Evolutionary conservation across 2,113 vertebrate species (phyloP).

Genomic region (Porphyrio hochstetteri): DNA sequence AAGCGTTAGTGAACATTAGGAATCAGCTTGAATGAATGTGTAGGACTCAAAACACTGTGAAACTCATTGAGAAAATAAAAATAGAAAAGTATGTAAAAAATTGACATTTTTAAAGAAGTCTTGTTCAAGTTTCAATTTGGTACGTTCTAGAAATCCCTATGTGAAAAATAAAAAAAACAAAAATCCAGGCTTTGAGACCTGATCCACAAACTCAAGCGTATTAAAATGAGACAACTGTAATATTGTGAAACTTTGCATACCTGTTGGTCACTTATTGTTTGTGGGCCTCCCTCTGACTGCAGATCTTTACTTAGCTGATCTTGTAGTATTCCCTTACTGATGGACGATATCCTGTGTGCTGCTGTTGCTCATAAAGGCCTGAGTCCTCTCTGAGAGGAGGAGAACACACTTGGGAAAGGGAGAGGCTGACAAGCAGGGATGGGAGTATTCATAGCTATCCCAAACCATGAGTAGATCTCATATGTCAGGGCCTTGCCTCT

Average conservation of each 20-base stretch:
- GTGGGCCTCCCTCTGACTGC: neutral
- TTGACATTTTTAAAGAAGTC: neutral
- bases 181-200: neutral
- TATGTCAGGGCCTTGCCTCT: neutral
- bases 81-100: neutral
- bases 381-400: neutral
- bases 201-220: neutral
- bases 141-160: neutral
- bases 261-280: neutral
- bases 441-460: neutral
- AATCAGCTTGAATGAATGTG: neutral
- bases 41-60: neutral
- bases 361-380: neutral
- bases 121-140: neutral
- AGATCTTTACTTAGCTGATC: neutral
- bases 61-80: neutral
- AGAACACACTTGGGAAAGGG: neutral
- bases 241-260: neutral
- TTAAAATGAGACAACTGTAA: neutral
- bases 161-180: neutral
- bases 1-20: neutral
- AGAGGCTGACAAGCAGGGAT: neutral
- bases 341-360: neutral
- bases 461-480: neutral
- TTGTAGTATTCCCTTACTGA: neutral